These are phyloP conservation scores for Spialia ferax DNA, from an alignment of 2,888 invertebrate genomes.

Conservation along the genomic window DNA sequence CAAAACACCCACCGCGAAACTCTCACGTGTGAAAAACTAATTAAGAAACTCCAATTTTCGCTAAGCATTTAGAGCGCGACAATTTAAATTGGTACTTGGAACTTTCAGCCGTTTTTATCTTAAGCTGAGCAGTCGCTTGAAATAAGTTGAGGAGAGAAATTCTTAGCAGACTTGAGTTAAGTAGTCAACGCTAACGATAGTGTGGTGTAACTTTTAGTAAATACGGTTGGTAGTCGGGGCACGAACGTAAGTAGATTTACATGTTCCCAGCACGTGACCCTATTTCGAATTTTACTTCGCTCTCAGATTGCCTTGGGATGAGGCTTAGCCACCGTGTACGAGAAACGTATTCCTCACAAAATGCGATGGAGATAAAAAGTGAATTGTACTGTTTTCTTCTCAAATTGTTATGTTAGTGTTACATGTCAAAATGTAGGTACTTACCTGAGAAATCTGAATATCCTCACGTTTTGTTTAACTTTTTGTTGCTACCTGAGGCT, in stretches of 20 bases:
- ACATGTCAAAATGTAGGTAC: no score
- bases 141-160: slow-evolving; percentile 20
- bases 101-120: slow-evolving; percentile 30
- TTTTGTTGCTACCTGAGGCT: no score
- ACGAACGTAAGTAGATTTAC: slow-evolving; percentile 81
- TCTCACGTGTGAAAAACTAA: slow-evolving; percentile 26
- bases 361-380: slow-evolving; percentile 35
- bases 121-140: slow-evolving; percentile 11
- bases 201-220: slow-evolving; percentile 54
- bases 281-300: slow-evolving; percentile 73
- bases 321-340: slow-evolving; percentile 51
- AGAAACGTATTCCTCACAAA: slow-evolving; percentile 41
- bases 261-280: slow-evolving; percentile 77
- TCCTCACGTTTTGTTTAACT: no score
- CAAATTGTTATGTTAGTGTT: background rate
- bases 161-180: slow-evolving; percentile 37
- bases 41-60: slow-evolving; percentile 31
- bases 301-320: slow-evolving; percentile 64
- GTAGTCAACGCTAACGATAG: slow-evolving; percentile 48
- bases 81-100: slow-evolving; percentile 26
- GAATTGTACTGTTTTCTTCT: slow-evolving; percentile 14
- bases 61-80: slow-evolving; percentile 14
- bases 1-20: background rate
- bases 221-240: slow-evolving; percentile 64
- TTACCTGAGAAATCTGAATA: no score